Conservation (phyloP, 2,113 vertebrate genomes). For the Eublepharis macularius region DNA sequence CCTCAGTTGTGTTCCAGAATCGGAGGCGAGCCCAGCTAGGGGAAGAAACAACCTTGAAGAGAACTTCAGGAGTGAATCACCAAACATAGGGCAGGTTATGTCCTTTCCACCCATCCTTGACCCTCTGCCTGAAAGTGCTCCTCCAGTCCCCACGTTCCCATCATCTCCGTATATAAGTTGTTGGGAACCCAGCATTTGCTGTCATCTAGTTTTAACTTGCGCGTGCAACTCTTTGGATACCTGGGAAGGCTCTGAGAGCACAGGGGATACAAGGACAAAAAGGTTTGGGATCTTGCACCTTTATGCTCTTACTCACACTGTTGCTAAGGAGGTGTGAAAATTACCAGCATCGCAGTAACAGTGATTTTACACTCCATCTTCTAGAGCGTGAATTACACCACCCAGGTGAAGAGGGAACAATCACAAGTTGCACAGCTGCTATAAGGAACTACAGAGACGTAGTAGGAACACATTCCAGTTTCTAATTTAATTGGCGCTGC, state of each 20-base stretch:
- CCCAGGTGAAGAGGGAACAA: slow-evolving; percentile 23
- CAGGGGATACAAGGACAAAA: background rate
- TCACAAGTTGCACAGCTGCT: background rate
- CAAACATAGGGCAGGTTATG: background rate
- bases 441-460: background rate
- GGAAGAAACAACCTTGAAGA: background rate
- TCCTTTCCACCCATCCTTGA: background rate
- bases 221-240: background rate
- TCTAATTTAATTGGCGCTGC: background rate
- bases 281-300: slow-evolving; percentile 1
- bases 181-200: background rate
- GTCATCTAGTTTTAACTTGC: background rate
- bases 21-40: too few species aligned
- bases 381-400: slow-evolving; percentile 23
- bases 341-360: slow-evolving; percentile 26
- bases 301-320: background rate
- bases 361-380: slow-evolving; percentile 5
- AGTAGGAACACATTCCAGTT: background rate
- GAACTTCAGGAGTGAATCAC: background rate
- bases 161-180: too few species aligned
- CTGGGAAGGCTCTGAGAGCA: background rate
- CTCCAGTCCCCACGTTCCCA: background rate
- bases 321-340: slow-evolving; percentile 16
- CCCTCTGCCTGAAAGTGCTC: background rate
- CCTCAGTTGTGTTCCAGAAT: background rate